phyloP scores from a whole-genome alignment of 2,113 vertebrate genomes.

The Pluvialis apricaria region DNA sequence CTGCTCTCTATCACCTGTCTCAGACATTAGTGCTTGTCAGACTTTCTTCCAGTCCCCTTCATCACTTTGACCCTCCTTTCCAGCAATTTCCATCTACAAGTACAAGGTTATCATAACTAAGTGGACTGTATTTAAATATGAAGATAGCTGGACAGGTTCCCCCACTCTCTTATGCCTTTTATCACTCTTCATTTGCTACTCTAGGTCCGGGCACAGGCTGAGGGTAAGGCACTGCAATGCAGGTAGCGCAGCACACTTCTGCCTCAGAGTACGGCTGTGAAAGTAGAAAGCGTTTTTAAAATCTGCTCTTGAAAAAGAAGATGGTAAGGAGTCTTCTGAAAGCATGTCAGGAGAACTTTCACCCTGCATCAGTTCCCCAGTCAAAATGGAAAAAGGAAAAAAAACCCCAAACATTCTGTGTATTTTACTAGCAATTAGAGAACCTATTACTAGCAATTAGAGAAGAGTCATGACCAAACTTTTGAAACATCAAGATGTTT shows the following conservation, averaged over 20 bases:
- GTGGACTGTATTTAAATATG: not conserved
- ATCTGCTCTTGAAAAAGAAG: not conserved
- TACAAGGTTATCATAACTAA: not conserved
- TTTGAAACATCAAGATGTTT: not conserved
- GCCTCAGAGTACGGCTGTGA: not conserved
- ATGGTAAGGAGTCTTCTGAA: not conserved
- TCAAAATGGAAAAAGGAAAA: not conserved
- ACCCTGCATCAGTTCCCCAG: not conserved
- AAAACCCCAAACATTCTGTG: not conserved
- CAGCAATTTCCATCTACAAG: not conserved
- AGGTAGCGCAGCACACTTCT: not conserved
- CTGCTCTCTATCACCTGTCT: not conserved
- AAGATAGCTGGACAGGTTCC: not conserved
- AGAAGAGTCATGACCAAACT: not conserved
- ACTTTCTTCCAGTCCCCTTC: not conserved
- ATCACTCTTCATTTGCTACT: not conserved
- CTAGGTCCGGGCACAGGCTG: not conserved
- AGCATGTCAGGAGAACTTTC: not conserved
- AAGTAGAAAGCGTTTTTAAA: not conserved
- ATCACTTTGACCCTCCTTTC: not conserved
- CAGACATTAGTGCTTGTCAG: not conserved
- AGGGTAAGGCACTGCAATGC: not conserved
- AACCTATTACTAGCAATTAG: not conserved
- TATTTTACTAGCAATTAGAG: not conserved
- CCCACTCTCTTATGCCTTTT: not conserved